These are phyloP conservation scores for Conus betulinus DNA, from an alignment of 1,140 invertebrate species.

Conservation along the genomic window DNA sequence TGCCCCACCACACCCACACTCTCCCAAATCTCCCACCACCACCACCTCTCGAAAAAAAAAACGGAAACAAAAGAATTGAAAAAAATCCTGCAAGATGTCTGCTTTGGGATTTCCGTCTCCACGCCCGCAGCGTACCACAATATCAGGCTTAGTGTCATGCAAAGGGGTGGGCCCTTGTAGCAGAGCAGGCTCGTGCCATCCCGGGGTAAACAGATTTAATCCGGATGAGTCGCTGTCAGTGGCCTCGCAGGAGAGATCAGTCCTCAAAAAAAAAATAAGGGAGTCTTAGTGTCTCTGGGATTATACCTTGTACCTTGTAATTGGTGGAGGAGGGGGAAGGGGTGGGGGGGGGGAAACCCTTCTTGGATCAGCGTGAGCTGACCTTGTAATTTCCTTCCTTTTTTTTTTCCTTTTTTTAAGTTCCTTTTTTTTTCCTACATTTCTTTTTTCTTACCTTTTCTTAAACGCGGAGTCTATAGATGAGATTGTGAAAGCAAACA, in stretches of 20 bases:
- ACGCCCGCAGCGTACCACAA: neutral
- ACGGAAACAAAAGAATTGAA: no score
- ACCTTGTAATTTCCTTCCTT: neutral
- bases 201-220: neutral
- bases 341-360: neutral
- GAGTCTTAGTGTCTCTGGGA: neutral
- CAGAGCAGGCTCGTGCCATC: neutral
- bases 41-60: no score
- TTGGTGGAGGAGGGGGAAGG: neutral
- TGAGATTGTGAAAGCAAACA: neutral
- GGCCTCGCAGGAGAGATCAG: neutral
- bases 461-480: neutral
- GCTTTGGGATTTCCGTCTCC: neutral
- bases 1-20: no score
- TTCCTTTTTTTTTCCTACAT: no score
- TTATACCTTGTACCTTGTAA: neutral
- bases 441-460: no score
- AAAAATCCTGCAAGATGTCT: neutral
- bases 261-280: neutral
- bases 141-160: conserved; percentile 8
- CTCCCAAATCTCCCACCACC: no score
- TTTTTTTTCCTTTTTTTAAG: neutral
- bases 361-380: neutral
- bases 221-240: neutral
- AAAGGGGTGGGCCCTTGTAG: neutral